Conservation (phyloP, 2,888 invertebrate species). For the Isoperla grammatica region DNA sequence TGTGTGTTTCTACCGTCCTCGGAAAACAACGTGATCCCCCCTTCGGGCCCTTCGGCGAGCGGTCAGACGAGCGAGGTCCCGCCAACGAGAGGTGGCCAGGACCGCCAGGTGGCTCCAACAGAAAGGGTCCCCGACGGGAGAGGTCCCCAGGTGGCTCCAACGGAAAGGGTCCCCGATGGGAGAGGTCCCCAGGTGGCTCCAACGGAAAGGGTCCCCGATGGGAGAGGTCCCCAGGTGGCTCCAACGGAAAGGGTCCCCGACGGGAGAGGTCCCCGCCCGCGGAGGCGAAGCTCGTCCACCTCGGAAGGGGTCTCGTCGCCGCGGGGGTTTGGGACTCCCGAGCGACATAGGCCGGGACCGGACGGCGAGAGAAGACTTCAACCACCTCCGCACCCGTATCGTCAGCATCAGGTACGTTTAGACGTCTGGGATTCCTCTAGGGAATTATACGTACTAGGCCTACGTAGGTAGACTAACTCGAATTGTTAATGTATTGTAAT, state of each 20-base stretch:
- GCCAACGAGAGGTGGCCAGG: neutral
- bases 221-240: neutral
- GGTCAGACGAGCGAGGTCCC: too few species aligned
- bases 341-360: neutral
- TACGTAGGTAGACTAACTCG: too few species aligned
- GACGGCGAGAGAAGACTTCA: constrained; percentile 27
- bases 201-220: neutral
- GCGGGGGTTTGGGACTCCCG: neutral
- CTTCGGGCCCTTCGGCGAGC: constrained; percentile 25
- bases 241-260: neutral
- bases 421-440: neutral
- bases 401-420: constrained; percentile 22
- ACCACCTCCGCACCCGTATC: constrained; percentile 30
- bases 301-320: too few species aligned
- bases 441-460: too few species aligned
- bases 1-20: constrained; percentile 26
- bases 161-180: too few species aligned
- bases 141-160: too few species aligned
- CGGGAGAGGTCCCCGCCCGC: neutral
- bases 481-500: constrained; percentile 6
- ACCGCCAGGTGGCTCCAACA: too few species aligned
- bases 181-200: neutral
- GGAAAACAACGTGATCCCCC: constrained; percentile 4
- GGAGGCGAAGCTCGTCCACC: constrained; percentile 22
- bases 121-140: too few species aligned